Conservation (phyloP, 2,888 invertebrate species). For the Drosophila macrospina region DNA sequence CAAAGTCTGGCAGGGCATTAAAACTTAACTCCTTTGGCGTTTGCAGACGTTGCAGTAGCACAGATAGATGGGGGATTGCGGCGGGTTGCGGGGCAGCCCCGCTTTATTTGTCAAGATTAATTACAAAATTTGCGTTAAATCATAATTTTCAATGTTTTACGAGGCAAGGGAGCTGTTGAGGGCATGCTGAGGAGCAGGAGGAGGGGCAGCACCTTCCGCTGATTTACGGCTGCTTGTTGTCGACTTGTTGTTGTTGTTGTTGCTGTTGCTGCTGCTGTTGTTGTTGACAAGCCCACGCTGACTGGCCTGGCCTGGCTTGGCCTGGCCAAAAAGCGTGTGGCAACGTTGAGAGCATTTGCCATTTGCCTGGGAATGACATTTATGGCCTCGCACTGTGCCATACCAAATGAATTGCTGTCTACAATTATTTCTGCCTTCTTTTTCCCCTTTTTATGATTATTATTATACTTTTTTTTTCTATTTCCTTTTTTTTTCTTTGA, state of each 20-base stretch:
- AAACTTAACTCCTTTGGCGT: constrained; percentile 45
- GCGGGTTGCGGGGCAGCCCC: constrained; percentile 26
- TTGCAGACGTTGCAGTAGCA: constrained; percentile 18
- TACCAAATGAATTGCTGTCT: constrained; percentile 37
- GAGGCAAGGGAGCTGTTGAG: constrained; percentile 18
- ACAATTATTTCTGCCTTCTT: constrained; percentile 28
- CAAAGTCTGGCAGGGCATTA: constrained; percentile 54
- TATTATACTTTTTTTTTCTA: neutral
- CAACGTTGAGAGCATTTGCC: constrained; percentile 53
- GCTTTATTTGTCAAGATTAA: constrained; percentile 80
- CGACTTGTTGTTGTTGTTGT: constrained; percentile 25
- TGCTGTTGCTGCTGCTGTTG: constrained; percentile 21
- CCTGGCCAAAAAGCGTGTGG: constrained; percentile 48
- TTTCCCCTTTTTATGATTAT: too few species aligned
- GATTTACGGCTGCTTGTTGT: constrained; percentile 60
- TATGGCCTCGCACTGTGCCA: constrained; percentile 50
- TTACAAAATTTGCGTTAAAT: constrained; percentile 79
- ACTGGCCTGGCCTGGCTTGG: constrained; percentile 6
- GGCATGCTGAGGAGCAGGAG: neutral
- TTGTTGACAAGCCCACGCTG: constrained; percentile 57
- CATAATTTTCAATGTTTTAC: constrained; percentile 73
- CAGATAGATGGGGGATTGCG: constrained; percentile 1
- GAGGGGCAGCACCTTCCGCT: constrained; percentile 36
- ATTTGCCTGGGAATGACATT: constrained; percentile 66
- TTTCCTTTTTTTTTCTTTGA: neutral